Conservation (phyloP, 2,888 invertebrate species). For the Sipunculus nudus region DNA sequence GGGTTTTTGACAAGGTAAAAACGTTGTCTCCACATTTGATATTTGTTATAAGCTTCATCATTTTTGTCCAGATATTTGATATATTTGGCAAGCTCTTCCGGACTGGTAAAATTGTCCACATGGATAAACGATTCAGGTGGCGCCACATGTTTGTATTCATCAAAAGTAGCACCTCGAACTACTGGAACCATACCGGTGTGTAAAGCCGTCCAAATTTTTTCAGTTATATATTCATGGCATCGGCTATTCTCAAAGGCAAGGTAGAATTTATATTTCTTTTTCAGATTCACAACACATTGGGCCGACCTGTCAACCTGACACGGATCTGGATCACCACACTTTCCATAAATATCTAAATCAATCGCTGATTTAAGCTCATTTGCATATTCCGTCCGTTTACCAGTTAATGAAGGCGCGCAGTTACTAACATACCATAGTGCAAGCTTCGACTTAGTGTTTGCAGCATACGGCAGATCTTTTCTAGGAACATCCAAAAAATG, state of each 20-base stretch:
- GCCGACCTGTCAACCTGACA: not conserved
- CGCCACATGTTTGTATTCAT: not conserved
- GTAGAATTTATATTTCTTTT: not conserved
- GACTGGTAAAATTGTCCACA: not conserved
- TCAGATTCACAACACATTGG: not conserved
- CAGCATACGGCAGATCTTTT: not conserved
- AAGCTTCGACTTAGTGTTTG: not conserved
- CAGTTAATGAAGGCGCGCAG: not conserved
- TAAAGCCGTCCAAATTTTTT: not conserved
- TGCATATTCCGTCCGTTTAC: not conserved
- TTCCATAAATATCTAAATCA: conserved; percentile 1
- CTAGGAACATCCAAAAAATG: not conserved
- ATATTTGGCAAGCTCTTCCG: not conserved
- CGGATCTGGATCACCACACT: not conserved
- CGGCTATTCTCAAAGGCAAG: conserved; percentile 2
- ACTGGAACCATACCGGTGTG: not conserved
- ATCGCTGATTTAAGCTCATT: not conserved
- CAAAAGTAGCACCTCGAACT: not conserved
- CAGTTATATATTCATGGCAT: conserved; percentile 1
- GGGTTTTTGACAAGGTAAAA: too few relatives aligned
- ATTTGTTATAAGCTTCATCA: not conserved
- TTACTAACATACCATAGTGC: conserved; percentile 2
- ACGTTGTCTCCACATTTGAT: not conserved
- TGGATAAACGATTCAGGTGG: conserved; percentile 2
- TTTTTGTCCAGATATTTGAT: not conserved